A percentile compares a stretch with the other conserved stretches of the same genome.
Evolutionary conservation across 2,113 vertebrate genomes (phyloP).

Genomic region (Syngnathus scovelli): DNA sequence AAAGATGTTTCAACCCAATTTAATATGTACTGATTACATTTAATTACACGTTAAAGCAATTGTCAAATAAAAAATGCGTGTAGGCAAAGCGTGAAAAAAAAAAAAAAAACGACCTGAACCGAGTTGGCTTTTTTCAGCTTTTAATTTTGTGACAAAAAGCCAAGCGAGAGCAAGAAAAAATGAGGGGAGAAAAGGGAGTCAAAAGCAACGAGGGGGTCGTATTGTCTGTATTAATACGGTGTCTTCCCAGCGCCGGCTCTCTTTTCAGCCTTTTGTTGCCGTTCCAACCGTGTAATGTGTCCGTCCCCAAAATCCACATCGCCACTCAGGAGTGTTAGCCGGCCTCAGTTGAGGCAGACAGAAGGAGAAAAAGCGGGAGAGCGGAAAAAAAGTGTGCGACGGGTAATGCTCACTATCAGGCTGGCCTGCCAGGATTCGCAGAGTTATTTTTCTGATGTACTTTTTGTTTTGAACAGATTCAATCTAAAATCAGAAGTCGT

Average conservation of each 20-base stretch:
- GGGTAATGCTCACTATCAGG: conserved; percentile 42
- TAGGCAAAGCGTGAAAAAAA: conserved; percentile 38
- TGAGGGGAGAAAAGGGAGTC: conserved; percentile 34
- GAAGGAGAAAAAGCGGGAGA: conserved; percentile 30
- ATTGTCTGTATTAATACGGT: conserved; percentile 67
- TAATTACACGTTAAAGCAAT: conserved; percentile 52
- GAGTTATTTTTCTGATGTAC: conserved; percentile 11
- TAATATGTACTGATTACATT: conserved; percentile 44
- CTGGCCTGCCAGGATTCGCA: conserved; percentile 43
- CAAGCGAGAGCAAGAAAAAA: conserved; percentile 22
- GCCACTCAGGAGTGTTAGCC: conserved; percentile 61
- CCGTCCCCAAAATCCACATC: conserved; percentile 66
- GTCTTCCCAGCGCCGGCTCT: conserved; percentile 63
- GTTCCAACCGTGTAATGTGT: conserved; percentile 67
- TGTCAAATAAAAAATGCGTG: conserved; percentile 47
- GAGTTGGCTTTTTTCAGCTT: conserved; percentile 35
- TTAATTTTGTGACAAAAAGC: conserved; percentile 41
- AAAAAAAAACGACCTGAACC: conserved; percentile 34
- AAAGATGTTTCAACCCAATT: conserved; percentile 12
- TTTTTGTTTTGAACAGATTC: not conserved
- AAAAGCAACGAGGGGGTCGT: conserved; percentile 47
- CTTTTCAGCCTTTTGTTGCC: conserved; percentile 66
- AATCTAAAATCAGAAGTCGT: not conserved
- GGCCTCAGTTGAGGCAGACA: conserved; percentile 52
- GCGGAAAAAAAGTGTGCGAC: conserved; percentile 37